Percentiles rank a stretch among this genome's conserved stretches.
Conservation (phyloP, 2,888 invertebrate species). For the Eristalis intricaria region DNA sequence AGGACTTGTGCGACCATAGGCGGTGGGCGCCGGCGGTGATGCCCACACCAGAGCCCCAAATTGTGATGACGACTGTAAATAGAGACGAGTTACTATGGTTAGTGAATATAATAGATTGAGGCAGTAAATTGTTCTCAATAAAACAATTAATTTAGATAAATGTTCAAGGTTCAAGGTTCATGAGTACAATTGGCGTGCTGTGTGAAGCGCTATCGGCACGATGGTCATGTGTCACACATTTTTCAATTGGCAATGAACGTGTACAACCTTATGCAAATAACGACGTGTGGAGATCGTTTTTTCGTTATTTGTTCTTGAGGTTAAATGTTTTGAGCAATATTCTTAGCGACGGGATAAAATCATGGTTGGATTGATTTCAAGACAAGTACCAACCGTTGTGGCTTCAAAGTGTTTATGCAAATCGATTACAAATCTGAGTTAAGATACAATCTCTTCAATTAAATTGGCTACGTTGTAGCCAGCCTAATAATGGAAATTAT, state of each 20-base stretch:
- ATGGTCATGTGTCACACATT: neutral
- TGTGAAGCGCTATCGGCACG: neutral
- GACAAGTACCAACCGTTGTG: too few species aligned
- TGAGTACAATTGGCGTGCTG: slow-evolving; percentile 22
- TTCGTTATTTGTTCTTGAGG: too few species aligned
- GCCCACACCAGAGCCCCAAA: slow-evolving; percentile 90
- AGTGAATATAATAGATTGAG: slow-evolving; percentile 9
- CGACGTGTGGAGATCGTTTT: neutral
- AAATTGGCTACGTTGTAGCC: too few species aligned
- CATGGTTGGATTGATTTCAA: too few species aligned
- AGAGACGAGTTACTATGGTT: slow-evolving; percentile 12
- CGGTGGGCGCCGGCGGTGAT: slow-evolving; percentile 92
- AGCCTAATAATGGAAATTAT: too few species aligned
- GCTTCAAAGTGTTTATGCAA: too few species aligned
- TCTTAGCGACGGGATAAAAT: too few species aligned
- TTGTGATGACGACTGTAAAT: slow-evolving; percentile 82
- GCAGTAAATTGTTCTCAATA: slow-evolving; percentile 48
- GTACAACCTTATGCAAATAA: neutral
- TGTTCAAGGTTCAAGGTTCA: slow-evolving; percentile 39
- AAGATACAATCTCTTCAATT: too few species aligned
- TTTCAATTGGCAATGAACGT: neutral
- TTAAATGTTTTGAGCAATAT: too few species aligned
- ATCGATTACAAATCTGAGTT: too few species aligned
- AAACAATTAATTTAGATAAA: slow-evolving; percentile 56
- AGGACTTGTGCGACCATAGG: slow-evolving; percentile 91